Conservation (phyloP, 2,888 invertebrate genomes). For the Xestia sexstrigata region DNA sequence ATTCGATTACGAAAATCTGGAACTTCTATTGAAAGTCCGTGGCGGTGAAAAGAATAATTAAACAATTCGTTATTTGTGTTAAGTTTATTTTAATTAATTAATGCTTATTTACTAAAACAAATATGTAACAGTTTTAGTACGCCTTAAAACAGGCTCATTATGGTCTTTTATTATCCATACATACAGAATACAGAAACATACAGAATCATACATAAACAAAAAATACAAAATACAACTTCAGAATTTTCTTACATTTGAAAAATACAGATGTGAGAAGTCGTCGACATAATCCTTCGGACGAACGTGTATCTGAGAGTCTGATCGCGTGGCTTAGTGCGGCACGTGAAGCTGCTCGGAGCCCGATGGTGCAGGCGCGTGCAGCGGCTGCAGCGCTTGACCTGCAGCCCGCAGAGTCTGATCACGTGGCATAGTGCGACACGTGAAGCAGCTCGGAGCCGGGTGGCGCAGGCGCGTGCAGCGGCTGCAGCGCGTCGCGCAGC, state of each 20-base stretch:
- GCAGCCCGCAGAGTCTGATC: slow-evolving; percentile 93
- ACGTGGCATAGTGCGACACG: slow-evolving; percentile 16
- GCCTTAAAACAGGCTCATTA: slow-evolving; percentile 35
- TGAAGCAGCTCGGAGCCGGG: slow-evolving; percentile 32
- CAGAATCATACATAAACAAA: too few species aligned
- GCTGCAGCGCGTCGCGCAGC: slow-evolving; percentile 91
- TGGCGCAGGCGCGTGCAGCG: slow-evolving; percentile 79
- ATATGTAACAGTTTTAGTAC: not conserved
- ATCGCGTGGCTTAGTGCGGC: slow-evolving; percentile 22
- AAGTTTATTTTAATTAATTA: not conserved
- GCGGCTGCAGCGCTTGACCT: slow-evolving; percentile 95
- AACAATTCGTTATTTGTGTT: not conserved
- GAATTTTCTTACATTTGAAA: not conserved
- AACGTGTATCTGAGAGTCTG: not conserved
- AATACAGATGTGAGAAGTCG: not conserved
- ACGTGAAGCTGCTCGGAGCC: slow-evolving; percentile 26
- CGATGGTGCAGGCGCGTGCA: slow-evolving; percentile 71
- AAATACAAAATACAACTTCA: too few species aligned
- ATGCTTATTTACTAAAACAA: slow-evolving; percentile 5
- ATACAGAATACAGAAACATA: not conserved
- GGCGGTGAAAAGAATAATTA: too few species aligned
- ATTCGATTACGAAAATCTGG: too few species aligned
- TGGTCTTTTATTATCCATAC: slow-evolving; percentile 12
- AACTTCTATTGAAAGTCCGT: too few species aligned
- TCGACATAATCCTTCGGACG: not conserved